A percentile compares a stretch with the other conserved stretches of the same genome.
Evolutionary conservation across 2,888 invertebrate species (phyloP).

Genomic region (Parnassius apollo): DNA sequence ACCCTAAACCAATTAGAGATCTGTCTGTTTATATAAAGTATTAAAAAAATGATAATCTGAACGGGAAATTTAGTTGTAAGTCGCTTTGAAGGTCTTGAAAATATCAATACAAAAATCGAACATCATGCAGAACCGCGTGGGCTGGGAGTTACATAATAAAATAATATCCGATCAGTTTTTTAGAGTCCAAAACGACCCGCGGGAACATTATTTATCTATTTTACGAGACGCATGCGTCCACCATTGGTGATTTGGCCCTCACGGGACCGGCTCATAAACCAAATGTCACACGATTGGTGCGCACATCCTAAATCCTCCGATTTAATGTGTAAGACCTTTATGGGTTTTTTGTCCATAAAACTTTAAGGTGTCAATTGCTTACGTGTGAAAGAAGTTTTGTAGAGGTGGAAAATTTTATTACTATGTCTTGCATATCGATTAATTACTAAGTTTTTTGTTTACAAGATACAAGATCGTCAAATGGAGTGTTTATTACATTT

Average conservation of each 20-base stretch:
- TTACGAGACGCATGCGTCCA: slow-evolving; percentile 56
- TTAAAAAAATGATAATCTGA: background rate
- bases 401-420: slow-evolving; percentile 26
- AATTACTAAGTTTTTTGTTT: slow-evolving; percentile 11
- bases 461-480: background rate
- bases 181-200: slow-evolving; percentile 31
- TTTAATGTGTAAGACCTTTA: slow-evolving; percentile 62
- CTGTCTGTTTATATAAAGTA: no score
- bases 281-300: slow-evolving; percentile 62
- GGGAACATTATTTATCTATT: slow-evolving; percentile 61
- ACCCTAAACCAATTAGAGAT: no score
- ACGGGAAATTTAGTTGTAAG: background rate
- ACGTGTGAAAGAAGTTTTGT: slow-evolving; percentile 26
- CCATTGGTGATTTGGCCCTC: slow-evolving; percentile 66
- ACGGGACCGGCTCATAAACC: slow-evolving; percentile 56
- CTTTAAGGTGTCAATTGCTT: slow-evolving; percentile 70
- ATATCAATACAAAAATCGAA: background rate
- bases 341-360: slow-evolving; percentile 57
- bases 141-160: slow-evolving; percentile 26
- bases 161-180: slow-evolving; percentile 33
- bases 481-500: no score
- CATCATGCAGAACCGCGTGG: slow-evolving; percentile 17
- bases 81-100: background rate
- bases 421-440: slow-evolving; percentile 23
- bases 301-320: slow-evolving; percentile 58